These are phyloP conservation scores for Dolichotis patagonum DNA, from an alignment of 2,113 vertebrate species.

Conservation along the genomic window DNA sequence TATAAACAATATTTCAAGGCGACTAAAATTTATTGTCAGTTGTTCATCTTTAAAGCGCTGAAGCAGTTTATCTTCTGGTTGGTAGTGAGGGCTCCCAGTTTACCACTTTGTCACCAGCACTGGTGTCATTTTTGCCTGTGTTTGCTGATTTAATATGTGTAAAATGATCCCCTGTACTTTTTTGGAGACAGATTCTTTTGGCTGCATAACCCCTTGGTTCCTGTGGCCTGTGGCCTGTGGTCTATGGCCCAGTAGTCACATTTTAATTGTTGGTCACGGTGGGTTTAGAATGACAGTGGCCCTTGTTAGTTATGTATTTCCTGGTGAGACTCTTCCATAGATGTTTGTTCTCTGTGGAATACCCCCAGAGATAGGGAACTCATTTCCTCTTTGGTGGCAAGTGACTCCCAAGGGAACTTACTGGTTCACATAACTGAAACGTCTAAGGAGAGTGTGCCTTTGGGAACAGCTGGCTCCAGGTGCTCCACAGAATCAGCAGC, in stretches of 20 bases:
- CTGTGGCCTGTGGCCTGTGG: not conserved
- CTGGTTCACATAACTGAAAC: not conserved
- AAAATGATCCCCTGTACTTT: not conserved
- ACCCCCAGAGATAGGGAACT: not conserved
- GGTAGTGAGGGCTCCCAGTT: not conserved
- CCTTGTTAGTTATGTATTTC: accelerated
- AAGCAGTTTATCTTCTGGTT: not conserved
- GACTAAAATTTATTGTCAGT: not conserved
- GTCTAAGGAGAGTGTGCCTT: not conserved
- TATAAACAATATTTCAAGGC: not conserved
- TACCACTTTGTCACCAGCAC: not conserved
- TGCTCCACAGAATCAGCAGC: not conserved
- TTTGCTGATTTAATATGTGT: not conserved
- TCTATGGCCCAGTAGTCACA: not conserved
- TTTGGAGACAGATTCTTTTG: not conserved
- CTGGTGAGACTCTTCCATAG: not conserved
- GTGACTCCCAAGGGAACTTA: not conserved
- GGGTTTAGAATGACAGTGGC: not conserved
- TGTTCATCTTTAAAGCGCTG: not conserved
- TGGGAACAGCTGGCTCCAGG: not conserved
- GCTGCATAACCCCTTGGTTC: not conserved
- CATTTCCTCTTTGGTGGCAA: not conserved
- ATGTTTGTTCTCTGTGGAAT: not conserved
- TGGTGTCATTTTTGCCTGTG: not conserved
- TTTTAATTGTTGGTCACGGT: not conserved